Conservation (phyloP, 2,113 vertebrate species). For the Mormyrus iriodes region DNA sequence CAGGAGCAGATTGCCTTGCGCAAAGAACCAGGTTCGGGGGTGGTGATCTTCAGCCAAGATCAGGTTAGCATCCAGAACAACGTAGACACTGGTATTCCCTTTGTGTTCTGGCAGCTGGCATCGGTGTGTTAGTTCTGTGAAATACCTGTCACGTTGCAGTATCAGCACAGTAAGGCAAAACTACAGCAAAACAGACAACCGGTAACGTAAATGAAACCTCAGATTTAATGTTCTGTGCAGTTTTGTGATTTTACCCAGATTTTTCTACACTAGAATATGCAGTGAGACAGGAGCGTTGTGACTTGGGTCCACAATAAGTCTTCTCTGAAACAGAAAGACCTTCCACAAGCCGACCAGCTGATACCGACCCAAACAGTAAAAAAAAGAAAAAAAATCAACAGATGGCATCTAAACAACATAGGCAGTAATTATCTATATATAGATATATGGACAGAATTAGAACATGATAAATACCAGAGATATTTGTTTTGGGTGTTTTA, state of each 20-base stretch:
- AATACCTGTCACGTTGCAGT: background rate
- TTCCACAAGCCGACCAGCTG: background rate
- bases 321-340: background rate
- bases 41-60: background rate
- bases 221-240: background rate
- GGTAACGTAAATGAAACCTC: background rate
- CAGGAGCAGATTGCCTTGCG: background rate
- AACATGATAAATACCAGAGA: background rate
- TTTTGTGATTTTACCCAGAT: background rate
- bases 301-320: background rate
- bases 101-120: background rate
- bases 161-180: background rate
- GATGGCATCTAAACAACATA: no score
- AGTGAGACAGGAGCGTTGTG: background rate
- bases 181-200: background rate
- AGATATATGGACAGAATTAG: no score
- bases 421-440: no score
- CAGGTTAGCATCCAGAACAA: background rate
- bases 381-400: background rate
- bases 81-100: background rate
- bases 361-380: background rate
- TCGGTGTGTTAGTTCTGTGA: background rate
- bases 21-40: background rate
- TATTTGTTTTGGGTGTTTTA: background rate
- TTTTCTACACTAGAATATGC: background rate